Evolutionary conservation across 92 coral and sea anemone species (phyloP), one percentile per base, ranked within the genome.

Genomic region (Blastomussa wellsi): DNA sequence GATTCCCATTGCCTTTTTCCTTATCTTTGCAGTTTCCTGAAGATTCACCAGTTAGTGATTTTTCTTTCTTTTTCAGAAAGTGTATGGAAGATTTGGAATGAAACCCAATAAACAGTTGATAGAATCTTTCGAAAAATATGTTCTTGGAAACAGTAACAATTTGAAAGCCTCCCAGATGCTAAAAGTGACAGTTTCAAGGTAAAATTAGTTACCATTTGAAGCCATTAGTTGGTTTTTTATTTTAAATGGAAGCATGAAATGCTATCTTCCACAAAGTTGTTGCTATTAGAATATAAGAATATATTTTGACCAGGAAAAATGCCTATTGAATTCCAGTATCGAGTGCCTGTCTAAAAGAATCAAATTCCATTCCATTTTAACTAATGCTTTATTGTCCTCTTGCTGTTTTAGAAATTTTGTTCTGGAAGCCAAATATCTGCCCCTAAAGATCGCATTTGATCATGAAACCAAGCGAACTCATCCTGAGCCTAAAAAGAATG

Each of bases 381-480:
- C 5, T 44, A 33, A 17, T 38, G 9, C 15, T 47, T n/a, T 14
- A 20, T 38, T 42, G 44, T 37, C 20, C 3, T 77, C 47, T 33
- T 67, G 32, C 62, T 48, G 15, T 66, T 76, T 33, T 88, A 94
- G 97, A 55, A 76, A 78, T 3, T 94, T 94, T 6, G 86, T 90
- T 20, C 70, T 65, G 35, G 49, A 75, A 2, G 98, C 93, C 26
- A 82, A 87, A 47, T 95, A 95, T 69, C 81, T 90, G 16, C 93
- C 95, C 4, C 22, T 91, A 79, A 83, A 86, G 77, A 89, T 89
- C 29, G 37, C 74, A 20, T 91, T 89, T 66, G 86, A 87, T 35
- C 49, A 0, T 17, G 44, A 83, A 48, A 76, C 51, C 29, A 89
- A 92, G 74, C 91, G 95, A 59, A 82, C 89, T 31, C 92, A 84